phyloP scores from a whole-genome alignment of 2,113 vertebrate genomes.

The Cinclus cinclus region DNA sequence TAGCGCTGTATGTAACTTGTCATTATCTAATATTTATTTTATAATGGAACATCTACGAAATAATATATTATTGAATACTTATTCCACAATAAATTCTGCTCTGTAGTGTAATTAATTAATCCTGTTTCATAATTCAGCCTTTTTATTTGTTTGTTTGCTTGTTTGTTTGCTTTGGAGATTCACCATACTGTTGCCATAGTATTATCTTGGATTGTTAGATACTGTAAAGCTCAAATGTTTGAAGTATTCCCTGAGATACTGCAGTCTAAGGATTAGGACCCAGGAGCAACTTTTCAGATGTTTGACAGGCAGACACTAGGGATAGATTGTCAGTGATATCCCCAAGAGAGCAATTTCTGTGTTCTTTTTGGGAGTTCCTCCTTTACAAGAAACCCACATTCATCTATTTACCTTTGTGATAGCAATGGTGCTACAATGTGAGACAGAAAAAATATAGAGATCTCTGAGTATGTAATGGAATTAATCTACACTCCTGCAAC shows the following conservation, averaged over 20 bases:
- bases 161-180: not conserved
- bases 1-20: not conserved
- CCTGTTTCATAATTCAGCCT: not conserved
- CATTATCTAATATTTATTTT: constrained; percentile 27
- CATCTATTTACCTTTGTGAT: not conserved
- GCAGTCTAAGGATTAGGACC: not conserved
- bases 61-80: not conserved
- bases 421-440: not conserved
- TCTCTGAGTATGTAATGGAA: not conserved
- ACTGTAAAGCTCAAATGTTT: not conserved
- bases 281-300: not conserved
- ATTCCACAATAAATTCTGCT: not conserved
- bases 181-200: not conserved
- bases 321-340: not conserved
- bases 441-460: not conserved
- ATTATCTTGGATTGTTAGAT: not conserved
- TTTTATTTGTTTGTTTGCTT: not conserved
- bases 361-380: not conserved
- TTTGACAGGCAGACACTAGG: not conserved
- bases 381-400: not conserved
- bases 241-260: not conserved
- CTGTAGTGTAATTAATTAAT: not conserved
- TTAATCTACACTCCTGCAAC: not conserved
- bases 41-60: not conserved
- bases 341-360: not conserved